Percentiles rank a stretch among this genome's conserved stretches.
These are phyloP conservation scores for Tragopan temminckii DNA, from an alignment of 2,797 vertebrate species.

Conservation along the genomic window DNA sequence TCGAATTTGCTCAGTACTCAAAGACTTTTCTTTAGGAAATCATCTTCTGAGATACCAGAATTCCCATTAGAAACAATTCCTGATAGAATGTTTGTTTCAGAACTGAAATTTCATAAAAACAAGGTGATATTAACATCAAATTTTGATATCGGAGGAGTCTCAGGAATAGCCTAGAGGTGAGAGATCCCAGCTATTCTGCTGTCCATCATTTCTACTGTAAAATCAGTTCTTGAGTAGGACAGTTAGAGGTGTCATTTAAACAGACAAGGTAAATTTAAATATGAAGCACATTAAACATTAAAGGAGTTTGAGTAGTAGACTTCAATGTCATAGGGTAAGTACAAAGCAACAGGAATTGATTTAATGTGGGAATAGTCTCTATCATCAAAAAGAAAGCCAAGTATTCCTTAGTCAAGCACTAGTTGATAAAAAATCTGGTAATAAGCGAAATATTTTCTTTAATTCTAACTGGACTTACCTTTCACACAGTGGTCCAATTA, in stretches of 20 bases:
- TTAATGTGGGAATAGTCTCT: neutral
- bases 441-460: neutral
- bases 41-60: neutral
- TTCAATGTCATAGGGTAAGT: neutral
- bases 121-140: neutral
- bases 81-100: neutral
- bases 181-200: neutral
- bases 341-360: neutral
- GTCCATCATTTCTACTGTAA: neutral
- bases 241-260: slow-evolving; percentile 1
- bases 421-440: neutral
- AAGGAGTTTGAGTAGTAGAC: neutral
- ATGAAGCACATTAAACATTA: neutral
- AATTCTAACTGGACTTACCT: neutral
- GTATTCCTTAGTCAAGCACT: neutral
- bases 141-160: neutral
- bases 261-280: neutral
- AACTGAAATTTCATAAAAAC: neutral
- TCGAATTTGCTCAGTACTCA: neutral
- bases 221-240: neutral
- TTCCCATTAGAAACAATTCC: neutral
- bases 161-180: neutral
- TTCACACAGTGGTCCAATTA: neutral
- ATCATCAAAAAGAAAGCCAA: neutral
- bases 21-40: neutral